Conservation (phyloP, 2,888 invertebrate genomes). For the Drosophila maculinotata region DNA sequence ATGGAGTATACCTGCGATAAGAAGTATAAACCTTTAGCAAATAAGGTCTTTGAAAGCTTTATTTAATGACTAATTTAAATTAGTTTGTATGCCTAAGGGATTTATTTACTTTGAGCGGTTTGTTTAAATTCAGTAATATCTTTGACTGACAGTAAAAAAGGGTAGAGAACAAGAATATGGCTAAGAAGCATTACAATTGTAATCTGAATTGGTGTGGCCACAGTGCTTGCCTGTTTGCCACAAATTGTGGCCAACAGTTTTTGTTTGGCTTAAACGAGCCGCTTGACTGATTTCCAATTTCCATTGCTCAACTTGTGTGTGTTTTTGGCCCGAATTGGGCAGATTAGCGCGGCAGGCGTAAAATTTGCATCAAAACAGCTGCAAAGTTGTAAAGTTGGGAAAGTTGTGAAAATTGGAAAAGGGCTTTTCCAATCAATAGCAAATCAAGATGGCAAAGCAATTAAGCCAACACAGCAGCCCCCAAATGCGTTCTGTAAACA, state of each 20-base stretch:
- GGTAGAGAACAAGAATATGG: no score
- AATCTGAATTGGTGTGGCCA: slow-evolving; percentile 13
- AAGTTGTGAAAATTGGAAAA: slow-evolving; percentile 19
- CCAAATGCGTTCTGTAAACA: slow-evolving; percentile 45
- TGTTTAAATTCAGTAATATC: no score
- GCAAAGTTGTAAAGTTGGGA: slow-evolving; percentile 13
- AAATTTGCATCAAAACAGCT: slow-evolving; percentile 2
- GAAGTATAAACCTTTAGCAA: background rate
- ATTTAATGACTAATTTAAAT: slow-evolving; percentile 11
- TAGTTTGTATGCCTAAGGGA: background rate
- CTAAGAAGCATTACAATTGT: background rate
- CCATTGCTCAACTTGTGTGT: slow-evolving; percentile 18
- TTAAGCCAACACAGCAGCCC: slow-evolving; percentile 21
- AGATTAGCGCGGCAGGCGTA: slow-evolving; percentile 18
- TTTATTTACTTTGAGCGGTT: background rate
- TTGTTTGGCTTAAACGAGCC: slow-evolving; percentile 19
- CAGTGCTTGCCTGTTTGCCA: slow-evolving; percentile 11
- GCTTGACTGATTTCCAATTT: slow-evolving; percentile 49
- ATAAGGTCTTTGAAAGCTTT: background rate
- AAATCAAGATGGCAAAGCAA: slow-evolving; percentile 31
- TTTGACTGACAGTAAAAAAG: no score
- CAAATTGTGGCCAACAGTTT: slow-evolving; percentile 28
- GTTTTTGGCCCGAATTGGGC: slow-evolving; percentile 12
- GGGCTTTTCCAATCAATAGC: slow-evolving; percentile 26
- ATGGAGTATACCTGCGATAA: background rate